Percentiles rank a stretch among this genome's conserved stretches.
These are phyloP conservation scores for Coleophora flavipennella DNA, from an alignment of 2,888 invertebrate genomes.

Conservation along the genomic window DNA sequence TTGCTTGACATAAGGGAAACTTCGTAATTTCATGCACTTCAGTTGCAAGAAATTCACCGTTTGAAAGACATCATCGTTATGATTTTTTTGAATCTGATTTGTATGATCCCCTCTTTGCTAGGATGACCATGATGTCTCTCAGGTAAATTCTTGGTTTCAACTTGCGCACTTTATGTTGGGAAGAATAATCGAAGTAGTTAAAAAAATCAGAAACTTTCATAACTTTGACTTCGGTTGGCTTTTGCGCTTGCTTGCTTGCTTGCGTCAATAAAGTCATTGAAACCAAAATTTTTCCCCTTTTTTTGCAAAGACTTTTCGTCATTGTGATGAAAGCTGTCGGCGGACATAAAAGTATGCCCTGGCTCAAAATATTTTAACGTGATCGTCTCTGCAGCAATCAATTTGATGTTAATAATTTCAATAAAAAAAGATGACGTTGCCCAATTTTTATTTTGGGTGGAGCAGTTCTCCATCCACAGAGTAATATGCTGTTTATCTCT, in stretches of 20 bases:
- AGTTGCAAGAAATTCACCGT: background rate
- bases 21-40: background rate
- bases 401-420: constrained; percentile 5
- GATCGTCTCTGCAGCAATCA: constrained; percentile 3
- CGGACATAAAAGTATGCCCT: constrained; percentile 10
- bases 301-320: constrained; percentile 2
- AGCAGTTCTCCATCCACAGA: constrained; percentile 8
- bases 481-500: constrained; percentile 4
- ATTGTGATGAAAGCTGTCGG: constrained; percentile 5
- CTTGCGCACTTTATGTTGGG: background rate
- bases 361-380: constrained; percentile 8
- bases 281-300: constrained; percentile 5
- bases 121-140: background rate
- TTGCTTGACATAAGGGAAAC: background rate
- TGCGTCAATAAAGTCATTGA: constrained; percentile 1
- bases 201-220: constrained; percentile 3
- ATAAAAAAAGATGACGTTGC: constrained; percentile 4
- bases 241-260: background rate
- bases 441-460: constrained; percentile 10
- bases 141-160: background rate
- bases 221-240: background rate
- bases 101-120: background rate
- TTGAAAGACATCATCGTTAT: background rate
- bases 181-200: constrained; percentile 1
- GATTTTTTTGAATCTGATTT: background rate